Percentiles rank a stretch among this genome's conserved stretches.
Evolutionary conservation across 2,797 vertebrate genomes (phyloP).

Genomic region (Phalloptychus januarius): DNA sequence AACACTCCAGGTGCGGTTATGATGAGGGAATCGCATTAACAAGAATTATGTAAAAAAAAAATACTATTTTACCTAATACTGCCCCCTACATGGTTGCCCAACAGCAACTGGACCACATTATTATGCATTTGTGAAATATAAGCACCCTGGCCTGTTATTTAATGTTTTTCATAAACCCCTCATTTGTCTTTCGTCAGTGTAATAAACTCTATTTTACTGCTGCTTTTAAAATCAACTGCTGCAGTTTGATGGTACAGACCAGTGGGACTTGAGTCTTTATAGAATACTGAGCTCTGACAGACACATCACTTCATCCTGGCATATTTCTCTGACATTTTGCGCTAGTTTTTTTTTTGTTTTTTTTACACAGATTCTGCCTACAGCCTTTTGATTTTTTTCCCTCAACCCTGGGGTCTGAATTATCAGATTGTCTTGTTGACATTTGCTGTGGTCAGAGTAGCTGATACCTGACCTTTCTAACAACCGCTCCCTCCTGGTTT

Average conservation of each 20-base stretch:
- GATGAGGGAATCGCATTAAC: no score
- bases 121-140: background rate
- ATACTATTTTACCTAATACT: no score
- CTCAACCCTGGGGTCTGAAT: constrained; percentile 51
- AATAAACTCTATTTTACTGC: background rate
- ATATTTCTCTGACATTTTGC: constrained; percentile 70
- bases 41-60: no score
- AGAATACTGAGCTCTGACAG: constrained; percentile 56
- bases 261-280: constrained; percentile 30
- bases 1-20: no score
- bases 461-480: constrained; percentile 73
- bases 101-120: background rate
- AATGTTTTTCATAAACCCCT: background rate
- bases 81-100: background rate
- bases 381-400: constrained; percentile 55
- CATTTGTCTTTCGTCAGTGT: background rate
- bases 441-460: constrained; percentile 69
- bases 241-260: background rate
- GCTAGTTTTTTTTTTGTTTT: constrained; percentile 24
- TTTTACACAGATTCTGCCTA: constrained; percentile 52
- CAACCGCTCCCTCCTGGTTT: constrained; percentile 41
- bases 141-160: background rate
- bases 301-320: constrained; percentile 45
- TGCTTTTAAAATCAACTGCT: background rate
- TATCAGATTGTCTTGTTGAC: constrained; percentile 71